These are phyloP conservation scores for Alcedo quadribrachys DNA, from an alignment of 2,797 vertebrate species.

Conservation along the genomic window DNA sequence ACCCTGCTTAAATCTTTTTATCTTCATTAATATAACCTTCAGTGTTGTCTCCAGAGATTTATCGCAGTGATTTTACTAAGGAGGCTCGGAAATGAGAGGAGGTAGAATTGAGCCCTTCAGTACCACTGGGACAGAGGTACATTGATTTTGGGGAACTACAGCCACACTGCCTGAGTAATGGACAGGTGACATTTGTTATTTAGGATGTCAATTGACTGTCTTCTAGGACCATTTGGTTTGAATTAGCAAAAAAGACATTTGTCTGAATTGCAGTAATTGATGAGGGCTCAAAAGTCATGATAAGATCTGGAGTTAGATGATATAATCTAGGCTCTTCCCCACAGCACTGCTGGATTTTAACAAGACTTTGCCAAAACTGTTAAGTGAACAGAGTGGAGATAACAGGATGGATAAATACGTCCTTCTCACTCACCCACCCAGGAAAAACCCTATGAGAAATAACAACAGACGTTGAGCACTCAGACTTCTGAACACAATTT, in stretches of 20 bases:
- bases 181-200: background rate
- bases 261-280: background rate
- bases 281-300: background rate
- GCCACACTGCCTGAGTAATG: background rate
- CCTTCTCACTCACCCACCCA: background rate
- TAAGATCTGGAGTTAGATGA: background rate
- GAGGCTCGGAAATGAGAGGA: background rate
- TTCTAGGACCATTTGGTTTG: conserved; percentile 23
- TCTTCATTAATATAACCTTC: background rate
- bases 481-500: background rate
- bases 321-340: background rate
- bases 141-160: background rate
- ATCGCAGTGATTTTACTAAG: background rate
- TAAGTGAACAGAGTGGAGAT: background rate
- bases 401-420: background rate
- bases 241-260: conserved; percentile 15
- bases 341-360: background rate
- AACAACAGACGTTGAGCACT: background rate
- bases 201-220: background rate
- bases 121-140: background rate
- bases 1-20: background rate
- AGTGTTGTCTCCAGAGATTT: background rate
- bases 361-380: background rate
- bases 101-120: background rate
- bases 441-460: background rate